Percentiles rank a stretch among this genome's conserved stretches.
phyloP scores from a whole-genome alignment of 2,113 vertebrate genomes.

The Epinephelus lanceolatus region DNA sequence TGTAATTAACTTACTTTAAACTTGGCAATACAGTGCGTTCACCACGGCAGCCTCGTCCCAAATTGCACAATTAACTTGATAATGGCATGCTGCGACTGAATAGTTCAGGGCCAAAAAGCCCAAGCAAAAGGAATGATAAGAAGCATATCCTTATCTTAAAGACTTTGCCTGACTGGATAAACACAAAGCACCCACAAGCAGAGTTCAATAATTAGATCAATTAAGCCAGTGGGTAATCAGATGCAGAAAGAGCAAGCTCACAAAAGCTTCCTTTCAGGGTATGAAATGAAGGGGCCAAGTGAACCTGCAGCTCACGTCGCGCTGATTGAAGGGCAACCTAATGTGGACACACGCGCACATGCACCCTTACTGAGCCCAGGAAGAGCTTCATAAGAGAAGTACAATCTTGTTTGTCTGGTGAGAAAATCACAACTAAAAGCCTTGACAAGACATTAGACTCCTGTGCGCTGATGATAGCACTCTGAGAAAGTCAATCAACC shows the following conservation, averaged over 20 bases:
- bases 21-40: conserved; percentile 16
- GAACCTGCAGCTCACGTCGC: conserved; percentile 67
- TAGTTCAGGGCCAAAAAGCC: conserved; percentile 67
- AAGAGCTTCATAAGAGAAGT: conserved; percentile 16
- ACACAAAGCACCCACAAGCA: conserved; percentile 79
- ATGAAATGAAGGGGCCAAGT: conserved; percentile 57
- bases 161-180: conserved; percentile 78
- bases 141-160: conserved; percentile 77
- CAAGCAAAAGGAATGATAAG: conserved; percentile 67
- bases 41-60: conserved; percentile 37
- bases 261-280: conserved; percentile 71
- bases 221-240: conserved; percentile 83
- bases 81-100: conserved; percentile 59
- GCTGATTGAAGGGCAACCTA: conserved; percentile 60
- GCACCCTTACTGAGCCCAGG: neutral
- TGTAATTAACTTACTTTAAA: conserved; percentile 49
- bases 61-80: conserved; percentile 77
- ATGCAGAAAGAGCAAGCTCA: conserved; percentile 63
- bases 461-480: conserved; percentile 24
- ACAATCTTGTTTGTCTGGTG: conserved; percentile 31
- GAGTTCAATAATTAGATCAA: conserved; percentile 85
- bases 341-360: conserved; percentile 19
- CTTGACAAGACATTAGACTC: conserved; percentile 4
- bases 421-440: conserved; percentile 37
- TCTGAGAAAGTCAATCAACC: conserved; percentile 30